These are phyloP conservation scores for Vulpes vulpes DNA, from an alignment of 2,113 vertebrate species.

Conservation along the genomic window DNA sequence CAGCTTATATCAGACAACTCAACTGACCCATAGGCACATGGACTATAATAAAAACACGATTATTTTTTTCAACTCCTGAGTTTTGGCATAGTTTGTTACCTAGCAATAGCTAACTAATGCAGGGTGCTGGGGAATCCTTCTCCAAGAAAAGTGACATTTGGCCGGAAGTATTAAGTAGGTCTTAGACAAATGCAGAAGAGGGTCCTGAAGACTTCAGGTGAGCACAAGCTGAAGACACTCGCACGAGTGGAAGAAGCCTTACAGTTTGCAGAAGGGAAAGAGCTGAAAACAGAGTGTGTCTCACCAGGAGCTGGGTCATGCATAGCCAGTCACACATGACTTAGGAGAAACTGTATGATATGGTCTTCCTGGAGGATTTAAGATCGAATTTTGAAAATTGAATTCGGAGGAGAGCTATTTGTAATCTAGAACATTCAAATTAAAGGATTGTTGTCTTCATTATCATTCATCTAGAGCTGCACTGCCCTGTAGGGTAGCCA, in stretches of 20 bases:
- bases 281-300: neutral
- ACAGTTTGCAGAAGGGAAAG: neutral
- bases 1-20: neutral
- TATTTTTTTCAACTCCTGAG: neutral
- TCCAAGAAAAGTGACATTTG: neutral
- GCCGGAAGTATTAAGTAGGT: neutral
- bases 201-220: neutral
- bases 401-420: neutral
- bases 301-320: neutral
- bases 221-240: neutral
- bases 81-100: neutral
- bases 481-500: neutral
- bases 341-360: neutral
- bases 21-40: neutral
- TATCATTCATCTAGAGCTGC: neutral
- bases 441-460: neutral
- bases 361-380: neutral
- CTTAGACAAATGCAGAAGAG: neutral
- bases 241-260: neutral
- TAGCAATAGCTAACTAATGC: neutral
- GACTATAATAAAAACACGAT: neutral
- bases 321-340: neutral
- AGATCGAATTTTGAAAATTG: neutral
- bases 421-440: neutral
- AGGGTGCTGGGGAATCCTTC: neutral